A percentile compares a stretch with the other conserved stretches of the same genome.
Evolutionary conservation across 2,888 invertebrate species (phyloP).

Genomic region (Trachelus troglodyta): DNA sequence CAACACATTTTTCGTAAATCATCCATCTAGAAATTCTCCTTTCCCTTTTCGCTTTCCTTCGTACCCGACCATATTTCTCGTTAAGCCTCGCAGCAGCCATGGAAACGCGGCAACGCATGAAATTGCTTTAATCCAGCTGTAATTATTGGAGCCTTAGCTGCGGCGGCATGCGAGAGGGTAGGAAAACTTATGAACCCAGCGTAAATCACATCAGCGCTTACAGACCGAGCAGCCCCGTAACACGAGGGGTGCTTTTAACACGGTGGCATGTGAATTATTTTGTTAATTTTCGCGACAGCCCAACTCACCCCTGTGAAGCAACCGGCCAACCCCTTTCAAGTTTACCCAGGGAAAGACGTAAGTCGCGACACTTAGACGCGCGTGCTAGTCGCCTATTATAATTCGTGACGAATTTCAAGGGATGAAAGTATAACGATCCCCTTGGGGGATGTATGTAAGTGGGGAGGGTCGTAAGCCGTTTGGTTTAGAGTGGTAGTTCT

Average conservation of each 20-base stretch:
- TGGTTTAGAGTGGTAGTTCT: neutral
- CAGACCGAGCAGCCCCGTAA: slow-evolving; percentile 4
- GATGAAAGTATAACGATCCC: slow-evolving; percentile 15
- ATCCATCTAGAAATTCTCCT: neutral
- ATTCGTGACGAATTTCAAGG: slow-evolving; percentile 1
- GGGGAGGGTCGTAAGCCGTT: neutral
- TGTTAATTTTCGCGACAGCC: slow-evolving; percentile 35
- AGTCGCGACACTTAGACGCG: neutral
- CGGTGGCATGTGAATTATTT: slow-evolving; percentile 43
- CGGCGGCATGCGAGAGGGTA: slow-evolving; percentile 21
- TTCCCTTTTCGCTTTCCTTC: neutral
- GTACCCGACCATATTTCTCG: neutral
- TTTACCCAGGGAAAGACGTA: neutral
- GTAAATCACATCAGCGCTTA: slow-evolving; percentile 2
- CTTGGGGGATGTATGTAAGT: neutral
- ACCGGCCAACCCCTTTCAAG: neutral
- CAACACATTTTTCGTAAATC: neutral
- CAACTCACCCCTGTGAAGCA: slow-evolving; percentile 6
- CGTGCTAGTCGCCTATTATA: neutral
- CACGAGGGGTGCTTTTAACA: slow-evolving; percentile 14
- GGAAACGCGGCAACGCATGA: slow-evolving; percentile 17
- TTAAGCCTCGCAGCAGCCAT: neutral
- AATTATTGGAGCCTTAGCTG: slow-evolving; percentile 27
- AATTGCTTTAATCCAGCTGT: slow-evolving; percentile 29
- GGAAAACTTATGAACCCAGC: slow-evolving; percentile 6